Evolutionary conservation across 2,888 invertebrate species (phyloP), one percentile per base, ranked within the genome.

Genomic region (Ormyrus thymus): DNA sequence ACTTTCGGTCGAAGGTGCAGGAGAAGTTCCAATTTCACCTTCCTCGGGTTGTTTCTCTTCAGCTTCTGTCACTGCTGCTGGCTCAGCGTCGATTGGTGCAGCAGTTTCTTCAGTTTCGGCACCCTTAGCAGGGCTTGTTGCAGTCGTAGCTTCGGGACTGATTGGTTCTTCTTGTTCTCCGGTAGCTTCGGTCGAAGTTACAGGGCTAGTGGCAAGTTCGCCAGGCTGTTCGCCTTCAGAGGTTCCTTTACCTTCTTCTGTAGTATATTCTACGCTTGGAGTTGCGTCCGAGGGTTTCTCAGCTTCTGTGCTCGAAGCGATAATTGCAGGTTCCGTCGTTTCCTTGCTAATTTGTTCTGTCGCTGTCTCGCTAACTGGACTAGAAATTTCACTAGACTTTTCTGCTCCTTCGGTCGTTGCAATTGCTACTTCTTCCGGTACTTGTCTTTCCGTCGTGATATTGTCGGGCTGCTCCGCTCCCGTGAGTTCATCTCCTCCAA

Each of bases 341-440:
- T 69, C 73, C n/a, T 68, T 69, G 10, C 29, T 64, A 64, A 51
- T 59, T 45, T n/a, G 64, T 68, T 72, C 29, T 6, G 65, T 70
- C 55, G 65, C 65, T 61, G 70, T 69, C 68, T 74, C 70, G 61
- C 65, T 76, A 69, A 68, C 68, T 76, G 72, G 78, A 81, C 78
- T 81, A 78, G 81, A 81, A 53, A 45, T 59, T 73, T 78, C 81
- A 81, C 78, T 81, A 78, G 81, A 72, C 73, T 76, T 78, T 64
- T 81, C 78, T 59, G 10, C 61, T 64, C 13, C 82, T 81, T 83
- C 83, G 65, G 77, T 79, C 48, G 65, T 53, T 62, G 59, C 62
- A 15, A 59, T 71, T 55, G 62, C 70, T 59, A 58, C 45, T n/a
- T 65, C 82, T 43, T 68, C 68, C 58, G 29, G 10, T 64, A 8